phyloP scores from a whole-genome alignment of 1,140 invertebrate genomes.

The Sitobion miscanthi region DNA sequence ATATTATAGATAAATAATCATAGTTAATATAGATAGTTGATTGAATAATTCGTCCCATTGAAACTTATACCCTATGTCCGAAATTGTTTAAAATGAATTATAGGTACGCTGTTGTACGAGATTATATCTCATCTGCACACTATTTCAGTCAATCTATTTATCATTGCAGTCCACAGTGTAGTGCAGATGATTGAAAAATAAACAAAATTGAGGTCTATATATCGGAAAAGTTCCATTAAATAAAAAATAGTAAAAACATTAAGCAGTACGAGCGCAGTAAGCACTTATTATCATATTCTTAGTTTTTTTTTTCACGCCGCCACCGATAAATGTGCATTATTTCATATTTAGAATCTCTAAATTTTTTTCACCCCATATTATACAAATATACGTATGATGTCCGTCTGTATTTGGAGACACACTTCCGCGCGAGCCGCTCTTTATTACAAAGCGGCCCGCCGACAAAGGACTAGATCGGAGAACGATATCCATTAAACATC shows the following conservation, averaged over 20 bases:
- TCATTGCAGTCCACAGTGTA: not conserved
- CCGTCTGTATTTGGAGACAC: not conserved
- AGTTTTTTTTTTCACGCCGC: not conserved
- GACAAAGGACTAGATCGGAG: conserved; percentile 31
- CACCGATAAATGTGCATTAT: not conserved
- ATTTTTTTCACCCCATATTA: not conserved
- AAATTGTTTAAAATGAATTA: not conserved
- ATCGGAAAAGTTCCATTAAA: not conserved
- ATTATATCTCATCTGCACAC: not conserved
- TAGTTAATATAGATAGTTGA: no score
- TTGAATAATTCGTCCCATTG: no score
- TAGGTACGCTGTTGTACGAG: not conserved
- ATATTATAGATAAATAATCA: no score
- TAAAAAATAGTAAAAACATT: not conserved
- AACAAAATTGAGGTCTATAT: not conserved
- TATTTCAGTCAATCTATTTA: not conserved
- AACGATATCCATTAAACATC: conserved; percentile 53
- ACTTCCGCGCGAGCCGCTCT: not conserved
- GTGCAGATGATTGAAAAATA: not conserved
- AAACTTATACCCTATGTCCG: not conserved
- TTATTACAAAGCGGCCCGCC: not conserved
- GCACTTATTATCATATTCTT: conserved; percentile 1
- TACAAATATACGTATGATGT: not conserved
- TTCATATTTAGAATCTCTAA: not conserved
- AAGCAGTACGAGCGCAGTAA: not conserved